Percentiles rank a stretch among this genome's conserved stretches.
Conservation (phyloP, 2,888 invertebrate species). For the Dyspetes luteomarginatus region DNA sequence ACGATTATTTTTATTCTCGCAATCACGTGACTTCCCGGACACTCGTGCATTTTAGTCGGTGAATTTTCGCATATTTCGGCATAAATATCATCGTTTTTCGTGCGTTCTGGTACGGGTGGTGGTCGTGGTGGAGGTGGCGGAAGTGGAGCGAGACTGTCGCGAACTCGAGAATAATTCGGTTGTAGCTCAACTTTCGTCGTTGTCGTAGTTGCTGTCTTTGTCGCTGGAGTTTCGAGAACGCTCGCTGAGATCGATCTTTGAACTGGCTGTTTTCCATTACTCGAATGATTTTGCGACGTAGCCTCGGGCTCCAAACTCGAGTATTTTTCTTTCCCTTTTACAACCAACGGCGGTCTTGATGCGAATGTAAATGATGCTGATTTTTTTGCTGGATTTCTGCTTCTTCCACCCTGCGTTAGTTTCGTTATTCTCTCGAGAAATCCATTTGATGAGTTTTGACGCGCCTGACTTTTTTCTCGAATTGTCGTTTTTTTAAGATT, state of each 20-base stretch:
- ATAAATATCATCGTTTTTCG: constrained; percentile 80
- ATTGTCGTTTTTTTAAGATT: constrained; percentile 78
- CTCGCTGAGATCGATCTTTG: constrained; percentile 81
- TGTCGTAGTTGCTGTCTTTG: constrained; percentile 12
- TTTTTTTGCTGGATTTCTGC: constrained; percentile 81
- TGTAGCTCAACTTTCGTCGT: constrained; percentile 76
- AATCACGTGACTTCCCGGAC: constrained; percentile 80
- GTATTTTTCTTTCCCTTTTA: constrained; percentile 80
- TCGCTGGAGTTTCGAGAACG: constrained; percentile 77
- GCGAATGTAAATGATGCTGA: constrained; percentile 83
- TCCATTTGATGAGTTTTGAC: constrained; percentile 74
- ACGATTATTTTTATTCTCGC: constrained; percentile 81
- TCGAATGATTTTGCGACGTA: constrained; percentile 73
- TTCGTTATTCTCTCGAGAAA: constrained; percentile 80
- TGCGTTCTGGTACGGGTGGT: constrained; percentile 53
- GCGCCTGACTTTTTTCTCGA: constrained; percentile 73
- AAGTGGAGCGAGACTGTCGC: constrained; percentile 79
- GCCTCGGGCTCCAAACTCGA: constrained; percentile 80
- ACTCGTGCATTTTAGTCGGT: constrained; percentile 70
- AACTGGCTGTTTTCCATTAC: constrained; percentile 76
- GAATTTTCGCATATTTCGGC: constrained; percentile 81
- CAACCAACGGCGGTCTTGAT: constrained; percentile 79
- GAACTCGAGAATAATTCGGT: constrained; percentile 80
- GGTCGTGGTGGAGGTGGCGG: constrained; percentile 72
- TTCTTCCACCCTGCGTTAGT: constrained; percentile 77